Base-by-base conservation (phyloP, 1,140 invertebrate species). In the Brachionus rubens region DNA sequence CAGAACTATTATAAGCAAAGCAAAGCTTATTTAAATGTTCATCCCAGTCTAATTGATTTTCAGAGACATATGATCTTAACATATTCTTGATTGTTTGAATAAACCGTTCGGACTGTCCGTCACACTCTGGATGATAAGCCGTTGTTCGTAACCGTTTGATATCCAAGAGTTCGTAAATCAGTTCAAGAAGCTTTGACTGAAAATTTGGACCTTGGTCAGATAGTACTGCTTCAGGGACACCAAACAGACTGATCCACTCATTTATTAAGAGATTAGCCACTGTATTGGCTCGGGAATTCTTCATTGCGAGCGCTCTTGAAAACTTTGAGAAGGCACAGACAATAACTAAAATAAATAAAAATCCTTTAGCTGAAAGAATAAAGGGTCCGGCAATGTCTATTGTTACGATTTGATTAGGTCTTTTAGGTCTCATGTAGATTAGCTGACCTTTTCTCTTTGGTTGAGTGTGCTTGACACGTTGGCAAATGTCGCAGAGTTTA, bases 151-250 rank as follows among this genome's bases (percentile, higher is more conserved):
- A 36, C 46, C 78, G 16, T 77, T 47, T 28, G 9, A 80, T 77
- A 16, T 65, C 36, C 12, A 68, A 50, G 0, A 75, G n/a, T 36
- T 54, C 40, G 40, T 79, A 79, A 2, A 78, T 43, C 67, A 79
- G 77, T 2, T 65, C 36, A 19, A 79, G 36, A 2, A 81, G 41
- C 14, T 54, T 4, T 46, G 65, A 56, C 46, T 78, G 70, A 52
- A 80, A 79, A 41, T 80, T 77, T 9, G 75, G 16, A n/a, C 82
- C 84, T 77, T 82, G 80, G 68, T 86, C 83, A 0, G 82, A 76
- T 30, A 82, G 80, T 9, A 85, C 77, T 30, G 80, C 68, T 10
- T 79, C 30, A 1, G 84, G 83, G 1, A 81, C 78, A 12, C 85
- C 85, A 77, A 36, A 36, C 9, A 36, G 33, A 9, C 33, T 36